These are phyloP conservation scores for Nephotettix cincticeps DNA, from an alignment of 1,140 invertebrate species.

Conservation along the genomic window DNA sequence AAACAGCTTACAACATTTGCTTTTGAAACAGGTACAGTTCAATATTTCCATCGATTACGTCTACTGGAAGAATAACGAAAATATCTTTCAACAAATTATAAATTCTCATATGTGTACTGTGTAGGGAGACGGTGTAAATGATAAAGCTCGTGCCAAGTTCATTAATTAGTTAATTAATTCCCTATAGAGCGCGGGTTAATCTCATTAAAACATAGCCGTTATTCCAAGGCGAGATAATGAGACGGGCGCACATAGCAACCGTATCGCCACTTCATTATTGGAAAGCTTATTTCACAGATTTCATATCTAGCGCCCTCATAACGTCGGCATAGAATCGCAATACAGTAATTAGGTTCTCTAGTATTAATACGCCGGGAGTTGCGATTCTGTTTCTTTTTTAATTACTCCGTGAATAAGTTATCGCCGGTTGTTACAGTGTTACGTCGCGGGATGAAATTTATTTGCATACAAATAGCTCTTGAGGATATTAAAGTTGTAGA, in stretches of 20 bases:
- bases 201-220: constrained; percentile 4
- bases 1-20: too few relatives aligned
- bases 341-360: constrained; percentile 5
- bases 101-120: too few relatives aligned
- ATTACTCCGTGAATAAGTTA: constrained; percentile 6
- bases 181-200: constrained; percentile 16
- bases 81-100: too few relatives aligned
- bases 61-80: too few relatives aligned
- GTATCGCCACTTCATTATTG: constrained; percentile 13
- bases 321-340: background rate
- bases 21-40: too few relatives aligned
- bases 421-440: background rate
- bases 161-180: constrained; percentile 24
- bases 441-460: background rate
- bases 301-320: constrained; percentile 3
- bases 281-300: constrained; percentile 19
- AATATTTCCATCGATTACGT: too few relatives aligned
- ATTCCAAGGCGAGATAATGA: constrained; percentile 8
- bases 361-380: constrained; percentile 5
- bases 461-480: background rate
- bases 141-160: background rate
- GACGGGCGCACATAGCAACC: background rate
- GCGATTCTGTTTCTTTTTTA: background rate
- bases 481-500: background rate
- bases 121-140: background rate